Conservation (phyloP, 2,888 invertebrate genomes). For the Alsophila aescularia region DNA sequence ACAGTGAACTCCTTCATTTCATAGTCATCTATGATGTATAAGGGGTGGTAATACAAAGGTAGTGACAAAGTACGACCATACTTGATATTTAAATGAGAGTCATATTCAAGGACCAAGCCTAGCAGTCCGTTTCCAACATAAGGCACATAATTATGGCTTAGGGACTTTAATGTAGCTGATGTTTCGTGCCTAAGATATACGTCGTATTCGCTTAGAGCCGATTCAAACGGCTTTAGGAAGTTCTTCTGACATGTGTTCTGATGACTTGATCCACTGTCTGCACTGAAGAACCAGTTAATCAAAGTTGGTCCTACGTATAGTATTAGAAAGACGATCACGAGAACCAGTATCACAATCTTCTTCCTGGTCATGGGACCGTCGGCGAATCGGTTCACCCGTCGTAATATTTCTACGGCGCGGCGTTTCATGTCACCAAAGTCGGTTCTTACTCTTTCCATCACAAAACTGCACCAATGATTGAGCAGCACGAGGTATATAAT, state of each 20-base stretch:
- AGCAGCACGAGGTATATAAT: slow-evolving; percentile 13
- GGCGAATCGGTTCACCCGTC: slow-evolving; percentile 73
- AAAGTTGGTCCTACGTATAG: slow-evolving; percentile 87
- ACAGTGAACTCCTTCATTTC: slow-evolving; percentile 87
- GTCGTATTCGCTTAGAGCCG: slow-evolving; percentile 86
- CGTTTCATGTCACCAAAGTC: slow-evolving; percentile 72
- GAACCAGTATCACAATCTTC: slow-evolving; percentile 75
- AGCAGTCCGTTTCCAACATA: slow-evolving; percentile 91
- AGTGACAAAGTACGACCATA: slow-evolving; percentile 86
- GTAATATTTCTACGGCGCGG: slow-evolving; percentile 71
- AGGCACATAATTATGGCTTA: slow-evolving; percentile 87
- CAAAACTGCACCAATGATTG: slow-evolving; percentile 33
- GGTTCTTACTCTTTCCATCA: slow-evolving; percentile 71
- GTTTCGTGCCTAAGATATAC: slow-evolving; percentile 86
- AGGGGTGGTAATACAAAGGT: slow-evolving; percentile 87
- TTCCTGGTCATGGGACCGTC: slow-evolving; percentile 80
- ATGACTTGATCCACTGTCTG: slow-evolving; percentile 71
- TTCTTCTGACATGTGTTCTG: slow-evolving; percentile 87
- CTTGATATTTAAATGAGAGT: slow-evolving; percentile 88
- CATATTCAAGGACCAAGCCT: slow-evolving; percentile 86
- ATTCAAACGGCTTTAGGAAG: slow-evolving; percentile 85
- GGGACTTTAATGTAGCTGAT: slow-evolving; percentile 72
- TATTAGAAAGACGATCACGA: slow-evolving; percentile 84
- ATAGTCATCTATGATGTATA: slow-evolving; percentile 82
- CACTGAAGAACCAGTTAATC: slow-evolving; percentile 85